Percentiles rank a stretch among this genome's conserved stretches.
Evolutionary conservation across 2,797 vertebrate species (phyloP).

Genomic region (Aeoliscus strigatus): DNA sequence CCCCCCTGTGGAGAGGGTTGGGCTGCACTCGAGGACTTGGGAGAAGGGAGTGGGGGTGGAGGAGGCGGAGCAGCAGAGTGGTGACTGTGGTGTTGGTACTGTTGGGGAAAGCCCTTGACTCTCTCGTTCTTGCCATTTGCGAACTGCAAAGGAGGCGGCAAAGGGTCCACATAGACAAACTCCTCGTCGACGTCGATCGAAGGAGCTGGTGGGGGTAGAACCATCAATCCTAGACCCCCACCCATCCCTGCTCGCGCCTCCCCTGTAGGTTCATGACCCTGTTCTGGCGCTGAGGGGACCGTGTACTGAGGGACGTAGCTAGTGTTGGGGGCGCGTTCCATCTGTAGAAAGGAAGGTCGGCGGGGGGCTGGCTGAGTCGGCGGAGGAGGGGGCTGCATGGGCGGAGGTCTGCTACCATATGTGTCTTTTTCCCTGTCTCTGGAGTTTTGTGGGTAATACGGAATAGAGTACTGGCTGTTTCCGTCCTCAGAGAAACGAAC

Average conservation of each 20-base stretch:
- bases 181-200: constrained; percentile 90
- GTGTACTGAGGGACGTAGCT: constrained; percentile 69
- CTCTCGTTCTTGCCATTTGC: constrained; percentile 87
- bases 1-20: constrained; percentile 72
- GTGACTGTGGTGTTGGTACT: constrained; percentile 49
- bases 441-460: constrained; percentile 58
- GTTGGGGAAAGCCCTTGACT: constrained; percentile 51
- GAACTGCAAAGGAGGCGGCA: constrained; percentile 89
- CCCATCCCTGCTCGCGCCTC: constrained; percentile 30
- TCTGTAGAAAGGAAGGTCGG: constrained; percentile 73
- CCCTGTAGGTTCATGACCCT: constrained; percentile 43
- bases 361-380: constrained; percentile 67
- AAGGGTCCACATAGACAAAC: constrained; percentile 87
- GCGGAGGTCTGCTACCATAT: constrained; percentile 72
- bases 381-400: constrained; percentile 59
- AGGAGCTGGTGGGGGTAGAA: constrained; percentile 87
- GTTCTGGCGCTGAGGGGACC: constrained; percentile 58
- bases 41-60: constrained; percentile 59
- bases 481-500: constrained; percentile 76
- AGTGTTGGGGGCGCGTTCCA: constrained; percentile 63
- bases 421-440: constrained; percentile 68
- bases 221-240: constrained; percentile 77
- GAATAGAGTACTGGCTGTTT: constrained; percentile 61
- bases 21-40: constrained; percentile 52
- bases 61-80: constrained; percentile 44